Conservation (phyloP, 1,140 invertebrate species). For the Homarus americanus region DNA sequence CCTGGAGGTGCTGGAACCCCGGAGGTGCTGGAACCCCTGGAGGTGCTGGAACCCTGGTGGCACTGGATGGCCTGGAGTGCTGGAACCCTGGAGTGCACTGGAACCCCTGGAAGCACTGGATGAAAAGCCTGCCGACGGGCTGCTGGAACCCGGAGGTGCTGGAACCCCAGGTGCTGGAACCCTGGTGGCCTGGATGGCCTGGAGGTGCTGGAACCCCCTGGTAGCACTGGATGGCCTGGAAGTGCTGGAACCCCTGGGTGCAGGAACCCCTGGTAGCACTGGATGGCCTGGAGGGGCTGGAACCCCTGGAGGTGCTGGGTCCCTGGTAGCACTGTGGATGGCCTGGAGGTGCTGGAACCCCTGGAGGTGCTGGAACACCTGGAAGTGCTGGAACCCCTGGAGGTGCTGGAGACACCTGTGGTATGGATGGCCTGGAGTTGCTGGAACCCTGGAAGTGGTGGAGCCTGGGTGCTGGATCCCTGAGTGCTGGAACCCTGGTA, state of each 20-base stretch:
- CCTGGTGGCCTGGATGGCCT: not conserved
- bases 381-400: conserved; percentile 10
- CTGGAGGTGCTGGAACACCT: not conserved
- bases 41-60: conserved; percentile 8
- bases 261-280: conserved; percentile 20
- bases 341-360: not conserved
- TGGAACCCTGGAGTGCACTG: conserved; percentile 5
- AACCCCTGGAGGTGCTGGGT: conserved; percentile 9
- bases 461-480: conserved; percentile 14
- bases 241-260: not conserved
- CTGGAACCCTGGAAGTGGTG: conserved; percentile 5
- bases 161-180: not conserved
- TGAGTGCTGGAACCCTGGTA: not conserved
- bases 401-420: not conserved
- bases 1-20: not conserved
- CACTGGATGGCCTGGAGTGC: not conserved
- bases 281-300: not conserved
- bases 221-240: not conserved
- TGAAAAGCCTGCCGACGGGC: conserved; percentile 21
- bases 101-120: conserved; percentile 19
- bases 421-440: not conserved
- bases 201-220: not conserved
- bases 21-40: conserved; percentile 10
- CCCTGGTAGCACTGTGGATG: not conserved
- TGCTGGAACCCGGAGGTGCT: not conserved